Percentiles rank a stretch among this genome's conserved stretches.
phyloP scores from a whole-genome alignment of 2,113 vertebrate species.

The Trematocara nigrifrons region DNA sequence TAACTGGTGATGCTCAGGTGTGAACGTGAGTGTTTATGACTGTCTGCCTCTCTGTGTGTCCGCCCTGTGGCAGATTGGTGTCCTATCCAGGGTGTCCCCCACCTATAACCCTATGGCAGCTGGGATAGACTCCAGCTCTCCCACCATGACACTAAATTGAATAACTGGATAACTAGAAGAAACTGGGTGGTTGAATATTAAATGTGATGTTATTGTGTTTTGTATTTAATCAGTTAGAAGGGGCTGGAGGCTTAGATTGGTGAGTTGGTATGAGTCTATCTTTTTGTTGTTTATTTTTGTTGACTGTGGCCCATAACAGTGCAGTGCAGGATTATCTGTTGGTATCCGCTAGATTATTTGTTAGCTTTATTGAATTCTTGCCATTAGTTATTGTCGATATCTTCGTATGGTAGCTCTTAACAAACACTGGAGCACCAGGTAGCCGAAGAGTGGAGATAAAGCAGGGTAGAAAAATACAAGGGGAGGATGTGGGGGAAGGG shows the following conservation, averaged over 20 bases:
- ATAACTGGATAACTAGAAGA: neutral
- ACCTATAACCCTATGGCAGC: neutral
- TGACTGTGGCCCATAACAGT: neutral
- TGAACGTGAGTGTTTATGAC: neutral
- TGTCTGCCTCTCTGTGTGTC: neutral
- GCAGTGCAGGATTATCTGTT: constrained; percentile 8
- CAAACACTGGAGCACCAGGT: constrained; percentile 12
- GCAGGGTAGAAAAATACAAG: constrained; percentile 18
- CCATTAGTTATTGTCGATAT: constrained; percentile 34
- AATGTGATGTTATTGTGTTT: neutral
- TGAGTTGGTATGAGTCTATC: neutral
- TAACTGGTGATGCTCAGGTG: neutral
- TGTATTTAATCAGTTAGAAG: neutral
- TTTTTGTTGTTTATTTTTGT: neutral
- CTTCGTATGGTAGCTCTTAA: constrained; percentile 43
- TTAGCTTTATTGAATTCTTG: constrained; percentile 23
- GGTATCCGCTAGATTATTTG: neutral
- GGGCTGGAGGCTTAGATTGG: neutral
- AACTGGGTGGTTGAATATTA: neutral
- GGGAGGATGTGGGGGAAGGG: constrained; percentile 19
- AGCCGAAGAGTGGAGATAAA: neutral
- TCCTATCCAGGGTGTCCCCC: neutral
- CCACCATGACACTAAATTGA: neutral
- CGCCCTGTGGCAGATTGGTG: neutral
- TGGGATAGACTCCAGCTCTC: neutral